These are phyloP conservation scores for Falco rusticolus DNA, from an alignment of 2,797 vertebrate species.

Conservation along the genomic window DNA sequence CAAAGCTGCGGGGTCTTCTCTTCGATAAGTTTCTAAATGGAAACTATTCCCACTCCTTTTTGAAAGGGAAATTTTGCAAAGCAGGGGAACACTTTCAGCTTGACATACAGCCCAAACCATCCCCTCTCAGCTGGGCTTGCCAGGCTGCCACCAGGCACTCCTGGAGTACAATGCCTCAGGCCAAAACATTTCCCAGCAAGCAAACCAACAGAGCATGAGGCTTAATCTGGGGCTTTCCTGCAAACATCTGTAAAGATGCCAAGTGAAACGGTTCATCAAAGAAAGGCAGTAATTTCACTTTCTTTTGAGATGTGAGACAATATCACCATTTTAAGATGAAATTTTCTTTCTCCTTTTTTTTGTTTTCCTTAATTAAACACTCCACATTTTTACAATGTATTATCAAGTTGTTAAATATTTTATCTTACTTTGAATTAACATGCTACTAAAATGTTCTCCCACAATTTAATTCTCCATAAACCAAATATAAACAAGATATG, in stretches of 20 bases:
- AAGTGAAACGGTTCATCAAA: not conserved
- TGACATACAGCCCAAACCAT: not conserved
- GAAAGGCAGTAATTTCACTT: not conserved
- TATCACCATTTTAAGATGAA: not conserved
- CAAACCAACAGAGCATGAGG: not conserved
- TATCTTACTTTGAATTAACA: not conserved
- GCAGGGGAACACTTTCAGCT: not conserved
- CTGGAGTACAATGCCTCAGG: accelerated
- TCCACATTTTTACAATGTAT: not conserved
- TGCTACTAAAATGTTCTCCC: not conserved
- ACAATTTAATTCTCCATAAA: not conserved
- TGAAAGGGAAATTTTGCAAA: not conserved
- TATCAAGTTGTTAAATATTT: not conserved
- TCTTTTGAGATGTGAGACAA: not conserved
- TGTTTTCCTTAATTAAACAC: not conserved
- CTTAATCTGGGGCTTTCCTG: not conserved
- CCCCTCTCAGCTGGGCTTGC: not conserved
- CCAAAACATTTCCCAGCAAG: not conserved
- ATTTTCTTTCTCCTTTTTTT: not conserved
- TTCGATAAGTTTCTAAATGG: not conserved
- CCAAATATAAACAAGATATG: not conserved
- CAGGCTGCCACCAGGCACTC: not conserved
- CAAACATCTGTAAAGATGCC: not conserved
- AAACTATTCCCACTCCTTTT: not conserved
- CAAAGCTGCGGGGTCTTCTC: not conserved